Percentiles rank a stretch among this genome's conserved stretches.
These are phyloP conservation scores for Chionodraco myersi DNA, from an alignment of 2,113 vertebrate species.

Conservation along the genomic window DNA sequence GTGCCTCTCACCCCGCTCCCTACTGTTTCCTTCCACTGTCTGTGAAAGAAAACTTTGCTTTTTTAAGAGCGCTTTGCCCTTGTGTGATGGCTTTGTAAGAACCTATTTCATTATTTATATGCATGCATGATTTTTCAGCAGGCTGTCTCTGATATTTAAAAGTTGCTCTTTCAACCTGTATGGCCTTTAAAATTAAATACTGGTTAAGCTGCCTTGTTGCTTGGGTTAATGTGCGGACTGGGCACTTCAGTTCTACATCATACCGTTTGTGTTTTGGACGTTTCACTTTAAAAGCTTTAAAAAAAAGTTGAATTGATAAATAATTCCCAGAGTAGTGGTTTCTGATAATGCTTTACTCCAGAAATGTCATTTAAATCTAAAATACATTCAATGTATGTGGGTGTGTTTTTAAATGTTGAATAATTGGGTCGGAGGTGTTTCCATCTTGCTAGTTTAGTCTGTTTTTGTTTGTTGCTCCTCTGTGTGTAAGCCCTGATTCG, in stretches of 20 bases:
- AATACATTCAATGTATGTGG: neutral
- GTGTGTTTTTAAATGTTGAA: constrained; percentile 6
- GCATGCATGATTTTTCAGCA: constrained; percentile 18
- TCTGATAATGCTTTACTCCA: neutral
- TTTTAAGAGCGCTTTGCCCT: constrained; percentile 50
- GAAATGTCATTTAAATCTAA: neutral
- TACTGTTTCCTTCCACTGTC: constrained; percentile 48
- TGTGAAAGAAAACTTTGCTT: constrained; percentile 57
- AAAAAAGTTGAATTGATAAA: neutral
- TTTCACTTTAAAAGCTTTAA: neutral
- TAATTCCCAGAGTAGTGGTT: neutral
- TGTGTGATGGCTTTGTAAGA: constrained; percentile 36
- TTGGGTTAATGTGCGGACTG: neutral
- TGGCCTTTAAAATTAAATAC: neutral
- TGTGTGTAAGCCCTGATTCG: neutral
- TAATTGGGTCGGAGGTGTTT: neutral
- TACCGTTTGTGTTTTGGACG: neutral
- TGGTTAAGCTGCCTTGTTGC: neutral
- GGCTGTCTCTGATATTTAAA: constrained; percentile 26
- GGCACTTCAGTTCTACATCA: neutral
- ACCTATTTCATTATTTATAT: constrained; percentile 45
- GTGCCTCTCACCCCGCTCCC: constrained; percentile 52
- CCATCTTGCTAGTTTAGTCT: neutral
- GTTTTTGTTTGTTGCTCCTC: neutral
- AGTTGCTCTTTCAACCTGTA: neutral